Base-by-base conservation (phyloP, 2,888 invertebrate species). In the Abscondita cerata region DNA sequence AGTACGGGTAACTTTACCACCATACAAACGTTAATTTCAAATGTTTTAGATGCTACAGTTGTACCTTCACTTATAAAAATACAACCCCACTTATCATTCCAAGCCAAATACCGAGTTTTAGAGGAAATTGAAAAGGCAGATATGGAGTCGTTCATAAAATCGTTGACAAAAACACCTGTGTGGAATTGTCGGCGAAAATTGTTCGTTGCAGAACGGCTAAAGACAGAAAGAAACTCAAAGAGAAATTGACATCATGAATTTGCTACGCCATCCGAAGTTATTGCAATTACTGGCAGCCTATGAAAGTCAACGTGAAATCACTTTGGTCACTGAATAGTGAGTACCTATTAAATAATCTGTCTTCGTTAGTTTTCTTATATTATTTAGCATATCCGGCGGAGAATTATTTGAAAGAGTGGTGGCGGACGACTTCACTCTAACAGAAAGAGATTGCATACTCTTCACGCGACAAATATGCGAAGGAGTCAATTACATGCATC, bases 321-420 rank as follows among this genome's bases (percentile, higher is more conserved):
- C 94, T 60, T 89, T 97, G 82, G 88, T 97, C 36, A 92, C 92
- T 82, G 96, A 98, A 84, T 91, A 92, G 96, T 97, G 83, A 89
- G 92, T 87, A n/a, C n/a, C n/a, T n/a, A 25, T 5, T 8, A 2
- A 44, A 31, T 25, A n/a, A n/a, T n/a, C n/a, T n/a, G n/a, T n/a
- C n/a, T n/a, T n/a, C n/a, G n/a, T n/a, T n/a, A n/a, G n/a, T n/a
- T n/a, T 16, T 54, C 15, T 59, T 52, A 48, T 51, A 62, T 60
- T 62, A 81, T 82, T 40, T 78, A 96, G 96, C 74, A 91, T 96
- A 68, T 90, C 91, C 64, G 96, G 97, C 1, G 97, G 96, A 0
- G 96, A 98, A 78, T 83, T 98, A 33, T 97, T 97, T 77, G 95
- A 96, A 76, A 84, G 96, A 54, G 93, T 98, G 1, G 93, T 95